Conservation (phyloP, 2,113 vertebrate species). For the Pterocles orientalis region DNA sequence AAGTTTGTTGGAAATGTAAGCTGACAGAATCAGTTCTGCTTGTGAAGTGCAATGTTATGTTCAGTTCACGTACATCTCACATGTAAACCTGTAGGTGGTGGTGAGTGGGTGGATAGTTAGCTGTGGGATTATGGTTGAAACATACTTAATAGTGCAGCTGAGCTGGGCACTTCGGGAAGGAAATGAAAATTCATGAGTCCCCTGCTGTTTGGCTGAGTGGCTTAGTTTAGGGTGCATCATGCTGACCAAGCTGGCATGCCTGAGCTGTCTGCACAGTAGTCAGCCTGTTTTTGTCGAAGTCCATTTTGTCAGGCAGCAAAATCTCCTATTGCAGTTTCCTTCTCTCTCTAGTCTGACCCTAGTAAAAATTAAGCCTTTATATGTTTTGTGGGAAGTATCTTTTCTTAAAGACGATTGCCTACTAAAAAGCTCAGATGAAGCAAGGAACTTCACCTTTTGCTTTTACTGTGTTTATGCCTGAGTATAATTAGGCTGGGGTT, state of each 20-base stretch:
- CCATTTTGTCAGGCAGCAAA: background rate
- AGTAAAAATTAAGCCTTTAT: background rate
- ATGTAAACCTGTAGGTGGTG: background rate
- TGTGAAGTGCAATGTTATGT: background rate
- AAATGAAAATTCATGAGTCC: constrained; percentile 2
- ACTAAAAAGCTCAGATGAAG: background rate
- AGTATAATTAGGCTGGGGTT: background rate
- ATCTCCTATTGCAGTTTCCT: background rate
- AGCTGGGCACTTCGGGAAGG: background rate
- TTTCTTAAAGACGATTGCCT: background rate
- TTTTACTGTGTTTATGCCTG: background rate
- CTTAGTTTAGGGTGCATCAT: background rate
- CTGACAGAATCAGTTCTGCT: background rate
- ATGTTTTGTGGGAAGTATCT: background rate
- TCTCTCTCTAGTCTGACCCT: background rate
- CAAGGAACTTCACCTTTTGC: background rate
- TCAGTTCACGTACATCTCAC: background rate
- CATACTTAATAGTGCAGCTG: background rate
- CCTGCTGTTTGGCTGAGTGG: background rate
- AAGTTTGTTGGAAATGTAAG: background rate
- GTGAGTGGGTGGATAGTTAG: background rate
- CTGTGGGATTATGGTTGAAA: background rate
- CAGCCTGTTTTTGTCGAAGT: background rate
- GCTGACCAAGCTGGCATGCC: background rate
- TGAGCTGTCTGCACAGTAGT: background rate